Base-by-base conservation (phyloP, 2,888 invertebrate species). In the Tolmerus cingulatus region DNA sequence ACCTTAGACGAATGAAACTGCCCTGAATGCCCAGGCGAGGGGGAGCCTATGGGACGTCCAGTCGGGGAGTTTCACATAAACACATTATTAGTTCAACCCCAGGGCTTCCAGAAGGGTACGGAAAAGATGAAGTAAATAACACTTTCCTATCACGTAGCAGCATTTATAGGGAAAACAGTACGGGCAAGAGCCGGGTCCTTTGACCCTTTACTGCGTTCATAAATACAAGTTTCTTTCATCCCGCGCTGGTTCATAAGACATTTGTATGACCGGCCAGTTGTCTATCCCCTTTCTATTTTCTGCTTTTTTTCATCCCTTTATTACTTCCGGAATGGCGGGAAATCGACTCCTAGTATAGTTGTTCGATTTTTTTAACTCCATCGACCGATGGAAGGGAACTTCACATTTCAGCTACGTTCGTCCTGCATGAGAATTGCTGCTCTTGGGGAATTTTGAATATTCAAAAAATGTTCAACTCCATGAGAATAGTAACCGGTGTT, bases 141-240 rank as follows among this genome's bases (percentile, higher is more conserved):
- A 74, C 74, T 85, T 85, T 85, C 85, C 74, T 37, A 85, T 85
- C 85, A 85, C 85, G 85, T 85, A 85, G 84, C 4, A 84, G 51
- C 85, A 85, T 85, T 85, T 85, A 85, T 74, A 85, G 85, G 85
- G 85, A 74, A 85, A 85, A 74, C 85, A 85, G 84, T 1, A 85
- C 30, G 55, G 55, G 2, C 34, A 82, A 79, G 27, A 27, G 23
- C 66, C 34, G 30, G n/a, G 66, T 19, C 37, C 19, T 84, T 34
- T 66, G 82, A 66, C 66, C 66, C 82, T 84, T 66, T 55, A 37
- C 30, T 37, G n/a, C 40, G 30, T 55, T 66, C 66, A 84, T 84
- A 84, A 84, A 84, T 84, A 34, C 19, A 66, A 37, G 23, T 34
- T 66, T 37, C 82, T 66, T 66, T 30, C 19, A 79, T 19, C 51